Conservation (phyloP, 1,140 invertebrate genomes). For the Caerostris darwini region DNA sequence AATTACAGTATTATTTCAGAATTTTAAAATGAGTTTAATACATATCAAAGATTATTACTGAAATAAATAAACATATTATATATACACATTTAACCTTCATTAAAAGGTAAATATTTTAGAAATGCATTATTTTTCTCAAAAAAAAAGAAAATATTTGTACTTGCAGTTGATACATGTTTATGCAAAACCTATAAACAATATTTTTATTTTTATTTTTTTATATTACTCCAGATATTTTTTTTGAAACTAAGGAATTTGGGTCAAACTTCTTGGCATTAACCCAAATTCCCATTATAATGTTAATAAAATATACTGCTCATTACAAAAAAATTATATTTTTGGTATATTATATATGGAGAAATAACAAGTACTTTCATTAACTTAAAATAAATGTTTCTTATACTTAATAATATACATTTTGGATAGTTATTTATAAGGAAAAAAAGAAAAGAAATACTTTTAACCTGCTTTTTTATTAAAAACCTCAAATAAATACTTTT, state of each 20-base stretch:
- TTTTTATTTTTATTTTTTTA: neutral
- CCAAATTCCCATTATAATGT: neutral
- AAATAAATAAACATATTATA: neutral
- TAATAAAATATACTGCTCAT: neutral
- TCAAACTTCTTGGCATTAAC: neutral
- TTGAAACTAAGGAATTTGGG: neutral
- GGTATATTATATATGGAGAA: neutral
- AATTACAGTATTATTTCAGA: too few species aligned
- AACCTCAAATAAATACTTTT: neutral
- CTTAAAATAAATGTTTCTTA: neutral
- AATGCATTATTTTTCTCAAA: neutral
- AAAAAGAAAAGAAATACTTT: neutral
- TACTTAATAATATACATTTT: neutral
- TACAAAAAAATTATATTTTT: conserved; percentile 3
- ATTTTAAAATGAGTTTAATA: neutral
- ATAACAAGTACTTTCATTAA: neutral
- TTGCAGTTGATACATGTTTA: neutral
- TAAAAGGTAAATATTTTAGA: neutral
- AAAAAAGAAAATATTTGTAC: neutral
- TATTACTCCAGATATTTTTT: neutral
- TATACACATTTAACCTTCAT: neutral
- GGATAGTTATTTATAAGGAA: neutral
- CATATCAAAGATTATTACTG: neutral
- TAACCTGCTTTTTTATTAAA: neutral
- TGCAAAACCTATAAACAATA: neutral